Evolutionary conservation across 2,113 vertebrate genomes (phyloP).

Genomic region (Neolamprologus devosi): DNA sequence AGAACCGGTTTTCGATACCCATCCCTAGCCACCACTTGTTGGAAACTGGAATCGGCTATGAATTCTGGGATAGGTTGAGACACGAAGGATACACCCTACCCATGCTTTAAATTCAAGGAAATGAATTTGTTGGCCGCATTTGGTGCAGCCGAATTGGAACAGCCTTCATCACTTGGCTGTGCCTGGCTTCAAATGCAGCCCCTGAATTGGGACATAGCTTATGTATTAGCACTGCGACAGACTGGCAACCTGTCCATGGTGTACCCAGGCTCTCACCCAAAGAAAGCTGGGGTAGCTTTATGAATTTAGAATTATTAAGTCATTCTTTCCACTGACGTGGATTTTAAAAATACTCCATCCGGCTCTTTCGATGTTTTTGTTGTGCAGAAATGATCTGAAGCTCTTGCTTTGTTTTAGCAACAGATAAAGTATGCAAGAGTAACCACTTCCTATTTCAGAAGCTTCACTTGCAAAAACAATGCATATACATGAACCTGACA

Average conservation of each 20-base stretch:
- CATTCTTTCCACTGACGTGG: not conserved
- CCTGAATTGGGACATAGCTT: not conserved
- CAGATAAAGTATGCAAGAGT: not conserved
- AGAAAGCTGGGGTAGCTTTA: not conserved
- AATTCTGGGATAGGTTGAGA: not conserved
- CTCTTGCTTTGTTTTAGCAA: not conserved
- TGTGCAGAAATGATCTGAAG: not conserved
- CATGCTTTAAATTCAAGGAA: not conserved
- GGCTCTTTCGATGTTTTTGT: not conserved
- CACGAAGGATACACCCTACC: not conserved
- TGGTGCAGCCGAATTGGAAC: not conserved
- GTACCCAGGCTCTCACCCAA: not conserved
- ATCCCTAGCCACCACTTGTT: not conserved
- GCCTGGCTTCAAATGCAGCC: not conserved
- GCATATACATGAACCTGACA: not conserved
- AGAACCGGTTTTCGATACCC: no score
- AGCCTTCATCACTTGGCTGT: not conserved
- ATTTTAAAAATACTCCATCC: not conserved
- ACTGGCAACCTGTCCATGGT: not conserved
- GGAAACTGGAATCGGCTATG: not conserved
- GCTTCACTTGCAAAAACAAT: not conserved
- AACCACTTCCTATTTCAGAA: not conserved
- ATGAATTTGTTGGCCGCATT: not conserved
- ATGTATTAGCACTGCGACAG: not conserved
- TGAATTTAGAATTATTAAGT: not conserved